Conservation (phyloP, 2,113 vertebrate species). For the Myiozetetes cayanensis region DNA sequence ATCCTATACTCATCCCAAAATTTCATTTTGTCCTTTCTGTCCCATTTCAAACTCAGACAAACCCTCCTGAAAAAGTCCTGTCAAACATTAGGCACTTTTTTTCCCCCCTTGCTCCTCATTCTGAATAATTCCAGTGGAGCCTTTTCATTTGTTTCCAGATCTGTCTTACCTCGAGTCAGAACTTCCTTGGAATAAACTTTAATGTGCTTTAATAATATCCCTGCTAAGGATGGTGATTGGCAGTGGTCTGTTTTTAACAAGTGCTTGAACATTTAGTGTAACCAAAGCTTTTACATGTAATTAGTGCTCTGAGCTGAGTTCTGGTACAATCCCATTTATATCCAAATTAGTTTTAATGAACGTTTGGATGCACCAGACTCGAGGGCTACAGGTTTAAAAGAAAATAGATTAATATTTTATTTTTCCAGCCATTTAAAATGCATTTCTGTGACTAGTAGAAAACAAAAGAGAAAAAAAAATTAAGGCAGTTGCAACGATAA, state of each 20-base stretch:
- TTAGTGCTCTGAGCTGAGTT: constrained; percentile 43
- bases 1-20: neutral
- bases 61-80: neutral
- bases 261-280: neutral
- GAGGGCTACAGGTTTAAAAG: constrained; percentile 42
- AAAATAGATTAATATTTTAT: constrained; percentile 64
- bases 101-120: neutral
- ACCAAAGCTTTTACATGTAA: constrained; percentile 56
- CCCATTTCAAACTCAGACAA: neutral
- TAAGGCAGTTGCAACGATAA: neutral
- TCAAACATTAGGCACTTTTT: neutral
- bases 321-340: constrained; percentile 25
- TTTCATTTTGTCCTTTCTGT: neutral
- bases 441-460: constrained; percentile 41
- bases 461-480: neutral
- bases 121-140: neutral
- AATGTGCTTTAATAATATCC: constrained; percentile 1
- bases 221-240: neutral
- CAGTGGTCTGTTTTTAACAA: constrained; percentile 30
- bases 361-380: constrained; percentile 6
- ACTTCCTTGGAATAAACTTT: constrained; percentile 22
- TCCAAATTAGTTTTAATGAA: constrained; percentile 23
- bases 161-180: neutral
- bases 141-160: neutral
- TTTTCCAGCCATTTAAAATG: constrained; percentile 1